Conservation (phyloP, 2,797 vertebrate species). For the Falco berigora region DNA sequence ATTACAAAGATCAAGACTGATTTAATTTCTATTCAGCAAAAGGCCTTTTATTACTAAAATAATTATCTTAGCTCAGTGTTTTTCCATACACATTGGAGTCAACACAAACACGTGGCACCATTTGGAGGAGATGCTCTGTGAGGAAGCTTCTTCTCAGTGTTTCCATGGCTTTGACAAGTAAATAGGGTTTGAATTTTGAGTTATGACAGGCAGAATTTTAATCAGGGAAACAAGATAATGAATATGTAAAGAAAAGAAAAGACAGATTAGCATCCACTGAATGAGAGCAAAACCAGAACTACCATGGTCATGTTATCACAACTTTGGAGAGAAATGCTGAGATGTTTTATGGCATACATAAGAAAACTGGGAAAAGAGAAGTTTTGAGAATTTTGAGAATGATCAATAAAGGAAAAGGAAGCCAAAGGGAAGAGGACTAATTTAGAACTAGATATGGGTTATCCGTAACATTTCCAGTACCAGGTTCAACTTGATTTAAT, state of each 20-base stretch:
- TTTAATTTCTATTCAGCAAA: not conserved
- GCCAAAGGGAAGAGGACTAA: not conserved
- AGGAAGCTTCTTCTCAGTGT: not conserved
- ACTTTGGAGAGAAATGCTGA: not conserved
- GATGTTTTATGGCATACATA: not conserved
- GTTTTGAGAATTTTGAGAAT: not conserved
- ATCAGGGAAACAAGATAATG: not conserved
- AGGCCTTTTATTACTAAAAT: not conserved
- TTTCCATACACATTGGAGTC: not conserved
- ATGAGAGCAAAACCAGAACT: not conserved
- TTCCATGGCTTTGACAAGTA: not conserved
- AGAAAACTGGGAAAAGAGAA: not conserved
- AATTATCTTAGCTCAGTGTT: not conserved
- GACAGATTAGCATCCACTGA: not conserved
- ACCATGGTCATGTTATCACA: fast-evolving
- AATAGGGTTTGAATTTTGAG: not conserved
- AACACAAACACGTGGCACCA: not conserved
- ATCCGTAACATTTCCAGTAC: not conserved
- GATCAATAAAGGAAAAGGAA: not conserved
- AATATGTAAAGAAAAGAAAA: not conserved
- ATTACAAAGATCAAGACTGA: not conserved
- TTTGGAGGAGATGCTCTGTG: not conserved
- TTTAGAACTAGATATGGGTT: not conserved
- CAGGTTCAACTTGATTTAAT: not conserved
- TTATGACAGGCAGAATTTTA: not conserved